These are phyloP conservation scores for Leptinotarsa tumamoca DNA, from an alignment of 2,888 invertebrate species.

Conservation along the genomic window DNA sequence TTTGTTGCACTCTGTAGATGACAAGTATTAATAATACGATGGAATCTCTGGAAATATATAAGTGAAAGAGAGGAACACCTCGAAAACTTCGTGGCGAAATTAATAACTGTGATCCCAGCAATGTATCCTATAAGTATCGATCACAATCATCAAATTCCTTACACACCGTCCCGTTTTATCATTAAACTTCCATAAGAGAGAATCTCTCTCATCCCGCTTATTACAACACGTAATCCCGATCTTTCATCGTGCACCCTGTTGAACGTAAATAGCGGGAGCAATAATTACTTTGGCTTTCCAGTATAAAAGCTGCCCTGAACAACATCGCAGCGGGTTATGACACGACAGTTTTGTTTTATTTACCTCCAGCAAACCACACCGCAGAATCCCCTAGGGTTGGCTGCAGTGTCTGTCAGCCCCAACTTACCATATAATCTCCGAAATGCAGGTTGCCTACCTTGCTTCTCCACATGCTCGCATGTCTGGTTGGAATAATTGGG, in stretches of 20 bases:
- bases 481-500: background rate
- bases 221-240: constrained; percentile 11
- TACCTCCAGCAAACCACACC: constrained; percentile 23
- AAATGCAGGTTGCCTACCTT: constrained; percentile 31
- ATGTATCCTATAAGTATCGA: background rate
- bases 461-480: constrained; percentile 18
- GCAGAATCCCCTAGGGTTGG: constrained; percentile 29
- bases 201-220: constrained; percentile 16
- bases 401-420: constrained; percentile 32
- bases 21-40: too few relatives aligned
- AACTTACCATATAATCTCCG: constrained; percentile 33
- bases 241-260: constrained; percentile 20
- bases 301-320: constrained; percentile 21
- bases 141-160: background rate
- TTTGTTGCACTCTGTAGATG: too few relatives aligned
- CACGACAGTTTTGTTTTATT: constrained; percentile 31
- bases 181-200: background rate
- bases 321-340: constrained; percentile 8
- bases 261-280: constrained; percentile 16
- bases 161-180: background rate
- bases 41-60: too few relatives aligned
- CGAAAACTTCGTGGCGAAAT: too few relatives aligned
- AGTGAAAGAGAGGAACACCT: too few relatives aligned
- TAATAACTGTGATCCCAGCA: background rate
- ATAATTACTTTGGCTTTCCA: constrained; percentile 29